Evolutionary conservation across 2,797 vertebrate genomes (phyloP), one percentile per base, ranked within the genome.

Genomic region (Halcyon smyrnensis): DNA sequence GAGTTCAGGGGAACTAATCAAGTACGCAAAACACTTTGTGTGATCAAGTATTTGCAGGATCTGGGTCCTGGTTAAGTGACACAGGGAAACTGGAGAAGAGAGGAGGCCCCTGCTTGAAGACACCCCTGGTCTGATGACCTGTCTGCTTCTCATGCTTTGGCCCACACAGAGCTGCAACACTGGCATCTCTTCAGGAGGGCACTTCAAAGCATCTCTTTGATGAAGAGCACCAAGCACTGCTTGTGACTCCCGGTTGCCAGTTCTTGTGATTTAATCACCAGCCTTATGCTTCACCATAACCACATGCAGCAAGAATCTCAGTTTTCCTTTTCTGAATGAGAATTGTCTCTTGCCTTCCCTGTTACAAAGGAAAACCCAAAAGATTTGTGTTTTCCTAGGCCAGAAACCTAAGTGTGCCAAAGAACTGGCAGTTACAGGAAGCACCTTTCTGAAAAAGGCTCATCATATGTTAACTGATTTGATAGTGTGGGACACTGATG

Each of bases 1-100:
- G 76, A 95, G 93, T 78, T 81, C 89, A 85, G 94, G 82, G 53
- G 45, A 80, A 71, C 87, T 59, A 75, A 89, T 89, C 76, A 51
- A 71, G 79, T 28, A 50, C 6, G 1, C 68, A 80, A 91, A 87
- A 70, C 2, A 17, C 75, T 89, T 88, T 83, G 73, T 87, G 87
- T 51, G 39, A 81, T 85, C 15, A 18, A 77, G 89, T 41, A 56
- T 79, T 83, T 92, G 71, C 45, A 53, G 90, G 75, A 56, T 77
- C 0, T 0, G 30, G 43, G 18, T 80, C 57, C 82, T 85, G 71
- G 69, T 43, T 92, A 77, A 92, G 71, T 73, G 82, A 80, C 5
- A 5, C n/a, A 12, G 5, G 24, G n/a, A 83, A 91, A 92, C 10
- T 4, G 9, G 30, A 69, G 71, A 71, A 81, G 50, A 91, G 71